phyloP scores from a whole-genome alignment of 2,113 vertebrate species.

The Dissostichus mawsoni region DNA sequence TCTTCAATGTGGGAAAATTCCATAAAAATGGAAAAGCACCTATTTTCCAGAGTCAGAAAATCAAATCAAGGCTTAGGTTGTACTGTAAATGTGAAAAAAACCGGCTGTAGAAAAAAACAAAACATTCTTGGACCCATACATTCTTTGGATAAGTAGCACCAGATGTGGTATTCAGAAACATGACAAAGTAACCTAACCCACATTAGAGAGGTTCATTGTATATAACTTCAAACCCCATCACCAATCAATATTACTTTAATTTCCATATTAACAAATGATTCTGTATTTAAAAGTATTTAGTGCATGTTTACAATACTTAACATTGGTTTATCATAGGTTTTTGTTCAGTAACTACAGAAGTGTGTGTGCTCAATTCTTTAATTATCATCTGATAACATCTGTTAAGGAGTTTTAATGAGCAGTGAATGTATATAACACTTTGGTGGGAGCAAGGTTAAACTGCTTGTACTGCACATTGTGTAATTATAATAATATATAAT shows the following conservation, averaged over 20 bases:
- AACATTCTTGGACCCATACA: neutral
- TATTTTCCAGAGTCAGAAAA: neutral
- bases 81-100: neutral
- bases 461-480: too few species aligned
- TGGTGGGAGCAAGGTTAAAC: neutral
- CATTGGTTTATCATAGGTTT: too few species aligned
- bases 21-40: conserved; percentile 1
- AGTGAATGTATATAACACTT: conserved; percentile 4
- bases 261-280: neutral
- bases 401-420: conserved; percentile 8
- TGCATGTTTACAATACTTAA: neutral
- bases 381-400: neutral
- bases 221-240: neutral
- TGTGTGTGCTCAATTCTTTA: neutral
- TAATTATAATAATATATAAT: too few species aligned
- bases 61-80: neutral
- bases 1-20: conserved; percentile 3
- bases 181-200: neutral
- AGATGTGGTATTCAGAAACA: neutral
- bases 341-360: neutral
- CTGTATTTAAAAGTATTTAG: neutral
- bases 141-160: conserved; percentile 1
- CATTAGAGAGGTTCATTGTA: neutral
- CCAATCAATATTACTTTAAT: neutral
- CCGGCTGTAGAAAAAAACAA: neutral